Conservation (phyloP, 2,888 invertebrate genomes). For the Heliconius ismenius region DNA sequence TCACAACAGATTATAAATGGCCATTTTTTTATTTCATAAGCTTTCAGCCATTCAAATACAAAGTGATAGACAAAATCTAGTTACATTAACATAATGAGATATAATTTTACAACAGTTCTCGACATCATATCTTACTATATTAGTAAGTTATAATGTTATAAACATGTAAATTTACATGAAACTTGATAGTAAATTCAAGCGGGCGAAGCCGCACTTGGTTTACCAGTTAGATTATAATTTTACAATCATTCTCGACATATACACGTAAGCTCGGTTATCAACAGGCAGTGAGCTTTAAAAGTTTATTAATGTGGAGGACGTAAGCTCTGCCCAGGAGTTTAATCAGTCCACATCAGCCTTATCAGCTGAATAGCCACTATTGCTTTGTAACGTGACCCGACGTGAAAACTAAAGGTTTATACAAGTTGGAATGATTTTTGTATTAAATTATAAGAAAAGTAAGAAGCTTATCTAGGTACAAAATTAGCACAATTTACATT, state of each 20-base stretch:
- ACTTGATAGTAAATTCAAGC: neutral
- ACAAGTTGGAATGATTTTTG: neutral
- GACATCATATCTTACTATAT: neutral
- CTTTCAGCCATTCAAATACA: neutral
- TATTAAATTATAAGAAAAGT: neutral
- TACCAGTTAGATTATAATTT: neutral
- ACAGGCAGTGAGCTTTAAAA: constrained; percentile 20
- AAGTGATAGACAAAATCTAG: neutral
- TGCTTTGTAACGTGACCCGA: constrained; percentile 44
- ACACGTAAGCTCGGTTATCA: constrained; percentile 11
- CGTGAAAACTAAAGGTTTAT: constrained; percentile 34
- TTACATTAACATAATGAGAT: neutral
- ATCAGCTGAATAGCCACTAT: constrained; percentile 32
- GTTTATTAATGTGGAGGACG: constrained; percentile 27
- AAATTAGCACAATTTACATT: neutral
- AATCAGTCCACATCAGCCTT: constrained; percentile 38
- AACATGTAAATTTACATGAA: neutral
- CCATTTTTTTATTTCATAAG: neutral
- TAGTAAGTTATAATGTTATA: neutral
- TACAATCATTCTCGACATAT: neutral
- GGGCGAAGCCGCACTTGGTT: too few relatives aligned
- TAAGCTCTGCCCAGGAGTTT: constrained; percentile 33
- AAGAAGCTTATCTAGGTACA: neutral
- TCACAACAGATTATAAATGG: neutral
- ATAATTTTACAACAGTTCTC: neutral